Conservation (phyloP, 2,113 vertebrate genomes). For the Calidris pygmaea region DNA sequence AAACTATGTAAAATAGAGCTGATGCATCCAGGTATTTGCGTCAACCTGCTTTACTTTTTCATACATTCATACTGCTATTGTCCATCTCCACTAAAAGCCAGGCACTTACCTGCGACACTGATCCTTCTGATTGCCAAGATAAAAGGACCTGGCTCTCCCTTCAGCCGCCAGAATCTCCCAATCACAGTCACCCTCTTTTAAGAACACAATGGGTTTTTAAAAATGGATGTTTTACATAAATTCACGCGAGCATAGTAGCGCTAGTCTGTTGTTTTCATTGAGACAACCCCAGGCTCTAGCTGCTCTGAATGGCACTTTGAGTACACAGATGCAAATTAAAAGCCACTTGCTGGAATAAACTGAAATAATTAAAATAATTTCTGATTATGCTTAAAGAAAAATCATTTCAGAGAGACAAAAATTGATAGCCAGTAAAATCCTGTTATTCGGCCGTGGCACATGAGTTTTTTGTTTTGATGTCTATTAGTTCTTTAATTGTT, state of each 20-base stretch:
- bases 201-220: background rate
- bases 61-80: background rate
- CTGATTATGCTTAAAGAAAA: constrained; percentile 12
- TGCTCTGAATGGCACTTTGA: background rate
- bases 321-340: background rate
- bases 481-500: constrained; percentile 63
- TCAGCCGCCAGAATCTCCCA: background rate
- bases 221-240: background rate
- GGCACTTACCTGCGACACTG: background rate
- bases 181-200: background rate
- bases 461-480: constrained; percentile 32
- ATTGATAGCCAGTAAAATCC: background rate
- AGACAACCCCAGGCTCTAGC: background rate
- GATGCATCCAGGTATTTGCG: background rate
- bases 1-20: background rate
- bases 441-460: background rate
- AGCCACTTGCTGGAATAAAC: constrained; percentile 27
- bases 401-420: constrained; percentile 20
- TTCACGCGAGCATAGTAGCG: background rate
- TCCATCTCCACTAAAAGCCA: background rate
- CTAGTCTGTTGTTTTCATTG: background rate
- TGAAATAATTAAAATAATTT: constrained; percentile 35
- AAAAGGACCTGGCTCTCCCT: background rate
- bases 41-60: background rate
- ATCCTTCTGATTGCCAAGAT: background rate